Evolutionary conservation across 2,797 vertebrate genomes (phyloP).

Genomic region (Australoheros facetus): DNA sequence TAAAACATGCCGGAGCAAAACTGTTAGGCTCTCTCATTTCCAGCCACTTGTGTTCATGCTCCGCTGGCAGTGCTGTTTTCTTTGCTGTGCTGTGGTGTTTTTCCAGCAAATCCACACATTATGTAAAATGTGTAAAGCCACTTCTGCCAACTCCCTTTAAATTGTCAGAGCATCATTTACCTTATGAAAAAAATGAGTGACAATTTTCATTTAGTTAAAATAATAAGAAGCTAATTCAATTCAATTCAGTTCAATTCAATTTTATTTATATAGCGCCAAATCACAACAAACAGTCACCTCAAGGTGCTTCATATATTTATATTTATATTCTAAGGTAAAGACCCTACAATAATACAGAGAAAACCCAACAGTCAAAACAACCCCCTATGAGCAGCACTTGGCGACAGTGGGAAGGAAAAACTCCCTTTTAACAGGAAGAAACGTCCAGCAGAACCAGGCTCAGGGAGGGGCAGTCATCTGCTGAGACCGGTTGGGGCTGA

Average conservation of each 20-base stretch:
- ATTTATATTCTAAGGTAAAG: too few relatives aligned
- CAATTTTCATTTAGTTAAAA: slow-evolving; percentile 39
- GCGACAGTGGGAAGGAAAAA: too few relatives aligned
- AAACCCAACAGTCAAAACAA: too few relatives aligned
- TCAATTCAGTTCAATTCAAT: background rate
- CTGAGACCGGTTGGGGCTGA: too few relatives aligned
- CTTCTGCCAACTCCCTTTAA: slow-evolving; percentile 22
- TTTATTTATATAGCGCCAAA: too few relatives aligned
- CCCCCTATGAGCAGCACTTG: too few relatives aligned
- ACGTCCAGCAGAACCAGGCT: too few relatives aligned
- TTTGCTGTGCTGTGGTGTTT: slow-evolving; percentile 21
- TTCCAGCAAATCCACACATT: slow-evolving; percentile 43
- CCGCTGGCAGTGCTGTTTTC: slow-evolving; percentile 13
- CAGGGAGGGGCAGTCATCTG: too few relatives aligned
- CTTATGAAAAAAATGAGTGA: slow-evolving; percentile 41
- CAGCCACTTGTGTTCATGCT: slow-evolving; percentile 24
- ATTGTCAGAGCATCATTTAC: slow-evolving; percentile 60
- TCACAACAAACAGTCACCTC: too few relatives aligned
- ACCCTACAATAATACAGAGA: too few relatives aligned
- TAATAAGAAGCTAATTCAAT: slow-evolving; percentile 16
- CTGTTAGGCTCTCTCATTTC: slow-evolving; percentile 18
- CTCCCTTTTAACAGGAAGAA: too few relatives aligned
- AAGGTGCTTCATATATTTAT: too few relatives aligned
- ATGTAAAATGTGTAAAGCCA: slow-evolving; percentile 42
- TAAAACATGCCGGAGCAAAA: slow-evolving; percentile 6